Evolutionary conservation across 2,797 vertebrate species (phyloP).

Genomic region (Pseudotriccus pelzelni): DNA sequence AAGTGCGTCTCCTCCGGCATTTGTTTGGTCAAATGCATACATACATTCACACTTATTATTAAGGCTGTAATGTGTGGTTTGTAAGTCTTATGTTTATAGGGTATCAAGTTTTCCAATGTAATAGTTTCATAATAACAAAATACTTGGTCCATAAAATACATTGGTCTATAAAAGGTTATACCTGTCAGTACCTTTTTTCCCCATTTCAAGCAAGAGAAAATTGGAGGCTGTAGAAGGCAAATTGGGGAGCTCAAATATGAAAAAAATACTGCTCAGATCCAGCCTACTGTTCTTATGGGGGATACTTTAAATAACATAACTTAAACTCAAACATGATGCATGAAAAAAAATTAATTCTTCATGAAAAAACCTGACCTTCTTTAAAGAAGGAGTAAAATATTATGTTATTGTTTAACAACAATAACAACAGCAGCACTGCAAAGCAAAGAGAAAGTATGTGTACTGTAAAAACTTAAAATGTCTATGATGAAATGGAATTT

Average conservation of each 20-base stretch:
- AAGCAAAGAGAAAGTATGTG: not conserved
- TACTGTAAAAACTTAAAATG: not conserved
- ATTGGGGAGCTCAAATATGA: not conserved
- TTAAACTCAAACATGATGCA: not conserved
- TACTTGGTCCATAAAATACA: not conserved
- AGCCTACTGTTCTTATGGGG: not conserved
- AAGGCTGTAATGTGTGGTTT: not conserved
- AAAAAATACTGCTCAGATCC: not conserved
- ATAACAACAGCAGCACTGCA: not conserved
- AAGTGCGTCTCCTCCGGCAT: not conserved
- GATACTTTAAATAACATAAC: not conserved
- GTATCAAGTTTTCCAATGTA: not conserved
- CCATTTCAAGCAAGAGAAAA: not conserved
- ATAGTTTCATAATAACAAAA: not conserved
- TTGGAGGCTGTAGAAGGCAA: not conserved
- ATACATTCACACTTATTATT: not conserved
- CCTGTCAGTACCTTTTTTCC: not conserved
- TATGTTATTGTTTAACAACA: not conserved
- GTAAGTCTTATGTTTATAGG: not conserved
- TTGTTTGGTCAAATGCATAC: not conserved
- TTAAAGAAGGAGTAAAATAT: not conserved
- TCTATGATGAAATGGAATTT: not conserved
- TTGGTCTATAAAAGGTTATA: not conserved
- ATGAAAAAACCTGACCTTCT: not conserved
- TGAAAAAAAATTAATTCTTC: not conserved